phyloP scores from a whole-genome alignment of 2,113 vertebrate species.

The Sphaerodactylus townsendi region DNA sequence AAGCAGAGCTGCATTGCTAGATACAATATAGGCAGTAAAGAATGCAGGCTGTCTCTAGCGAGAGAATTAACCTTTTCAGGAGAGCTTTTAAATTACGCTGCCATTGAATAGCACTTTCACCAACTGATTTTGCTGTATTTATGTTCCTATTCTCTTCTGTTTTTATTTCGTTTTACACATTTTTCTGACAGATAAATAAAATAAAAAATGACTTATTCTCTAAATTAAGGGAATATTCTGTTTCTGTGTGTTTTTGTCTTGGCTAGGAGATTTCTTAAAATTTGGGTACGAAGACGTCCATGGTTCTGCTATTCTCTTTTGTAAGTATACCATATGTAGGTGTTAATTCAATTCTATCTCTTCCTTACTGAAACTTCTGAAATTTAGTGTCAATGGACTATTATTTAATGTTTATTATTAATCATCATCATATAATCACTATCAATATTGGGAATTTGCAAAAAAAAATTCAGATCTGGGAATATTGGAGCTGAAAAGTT shows the following conservation, averaged over 20 bases:
- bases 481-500: too few species aligned
- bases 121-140: not conserved
- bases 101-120: not conserved
- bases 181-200: not conserved
- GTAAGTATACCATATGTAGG: slow-evolving; percentile 2
- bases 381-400: too few species aligned
- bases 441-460: too few species aligned
- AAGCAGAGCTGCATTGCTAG: too few species aligned
- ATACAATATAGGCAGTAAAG: too few species aligned
- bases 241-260: not conserved
- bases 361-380: not conserved
- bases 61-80: not conserved
- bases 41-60: too few species aligned
- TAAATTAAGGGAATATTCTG: not conserved
- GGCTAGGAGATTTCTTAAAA: slow-evolving; percentile 2
- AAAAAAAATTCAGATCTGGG: too few species aligned
- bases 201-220: not conserved
- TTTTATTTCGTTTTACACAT: not conserved
- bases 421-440: too few species aligned
- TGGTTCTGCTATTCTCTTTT: slow-evolving; percentile 20
- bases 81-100: not conserved
- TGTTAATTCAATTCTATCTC: not conserved
- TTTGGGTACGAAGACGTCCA: slow-evolving; percentile 17
- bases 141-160: not conserved
- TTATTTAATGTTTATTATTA: too few species aligned